Percentiles rank a stretch among this genome's conserved stretches.
These are phyloP conservation scores for Heliconius melpomene DNA, from an alignment of 1,140 invertebrate species.

Conservation along the genomic window DNA sequence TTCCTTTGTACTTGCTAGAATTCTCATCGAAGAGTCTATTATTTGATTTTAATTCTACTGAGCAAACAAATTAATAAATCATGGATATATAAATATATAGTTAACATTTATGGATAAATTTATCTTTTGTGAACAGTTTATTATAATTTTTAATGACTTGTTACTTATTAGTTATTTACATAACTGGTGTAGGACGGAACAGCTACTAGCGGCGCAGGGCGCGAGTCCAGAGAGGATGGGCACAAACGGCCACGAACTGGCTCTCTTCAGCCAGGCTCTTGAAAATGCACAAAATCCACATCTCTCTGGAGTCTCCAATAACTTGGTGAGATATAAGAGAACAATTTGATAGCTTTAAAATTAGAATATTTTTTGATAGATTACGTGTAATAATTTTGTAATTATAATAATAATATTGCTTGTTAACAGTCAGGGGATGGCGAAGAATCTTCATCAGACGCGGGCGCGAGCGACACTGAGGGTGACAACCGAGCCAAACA, in stretches of 20 bases:
- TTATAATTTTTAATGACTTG: neutral
- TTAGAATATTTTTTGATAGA: neutral
- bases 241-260: conserved; percentile 82
- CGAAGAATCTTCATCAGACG: conserved; percentile 87
- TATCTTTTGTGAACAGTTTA: neutral
- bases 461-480: conserved; percentile 85
- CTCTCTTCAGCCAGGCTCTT: conserved; percentile 87
- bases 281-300: conserved; percentile 82
- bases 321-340: conserved; percentile 57
- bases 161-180: conserved; percentile 39
- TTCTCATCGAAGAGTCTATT: neutral
- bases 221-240: conserved; percentile 72
- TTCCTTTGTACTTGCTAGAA: conserved; percentile 12
- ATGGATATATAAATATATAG: too few species aligned
- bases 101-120: too few species aligned
- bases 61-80: too few species aligned
- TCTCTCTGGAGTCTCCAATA: conserved; percentile 66
- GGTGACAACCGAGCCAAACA: conserved; percentile 82
- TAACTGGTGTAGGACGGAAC: conserved; percentile 71
- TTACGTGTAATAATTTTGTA: too few species aligned
- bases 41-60: neutral
- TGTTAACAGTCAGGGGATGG: conserved; percentile 80
- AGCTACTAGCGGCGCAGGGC: conserved; percentile 63
- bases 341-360: neutral
- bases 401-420: conserved; percentile 5